Percentiles rank a stretch among this genome's conserved stretches.
Conservation (phyloP, 1,140 invertebrate species). For the Trichomalopsis sarcophagae region DNA sequence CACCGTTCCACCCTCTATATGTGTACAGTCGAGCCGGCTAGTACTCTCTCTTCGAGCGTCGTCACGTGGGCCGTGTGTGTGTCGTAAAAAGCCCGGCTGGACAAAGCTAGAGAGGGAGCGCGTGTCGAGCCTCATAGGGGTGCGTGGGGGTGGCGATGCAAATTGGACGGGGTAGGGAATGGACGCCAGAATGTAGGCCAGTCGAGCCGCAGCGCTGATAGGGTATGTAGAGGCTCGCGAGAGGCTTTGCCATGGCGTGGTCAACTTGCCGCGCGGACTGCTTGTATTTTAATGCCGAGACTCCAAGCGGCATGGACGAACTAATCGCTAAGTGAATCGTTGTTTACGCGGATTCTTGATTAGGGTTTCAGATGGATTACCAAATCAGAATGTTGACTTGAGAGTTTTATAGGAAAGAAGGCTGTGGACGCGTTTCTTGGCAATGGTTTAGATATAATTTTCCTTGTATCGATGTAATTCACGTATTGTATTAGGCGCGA, state of each 20-base stretch:
- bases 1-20: constrained; percentile 1
- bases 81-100: constrained; percentile 16
- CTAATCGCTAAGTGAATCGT: constrained; percentile 40
- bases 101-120: neutral
- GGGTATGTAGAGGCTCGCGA: neutral
- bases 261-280: neutral
- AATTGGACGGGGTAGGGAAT: constrained; percentile 2
- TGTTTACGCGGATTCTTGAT: constrained; percentile 9
- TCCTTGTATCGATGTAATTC: neutral
- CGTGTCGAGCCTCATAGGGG: neutral
- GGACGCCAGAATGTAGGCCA: constrained; percentile 45
- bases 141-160: constrained; percentile 10
- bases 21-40: neutral
- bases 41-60: neutral
- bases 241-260: neutral
- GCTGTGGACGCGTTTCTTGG: neutral
- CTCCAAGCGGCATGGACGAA: neutral
- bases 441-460: neutral
- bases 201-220: constrained; percentile 12
- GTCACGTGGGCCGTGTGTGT: constrained; percentile 29
- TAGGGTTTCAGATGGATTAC: neutral
- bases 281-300: neutral
- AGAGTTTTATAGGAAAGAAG: neutral
- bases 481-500: neutral
- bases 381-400: neutral